Conservation (phyloP, 2,888 invertebrate species). For the Antheraea yamamai region DNA sequence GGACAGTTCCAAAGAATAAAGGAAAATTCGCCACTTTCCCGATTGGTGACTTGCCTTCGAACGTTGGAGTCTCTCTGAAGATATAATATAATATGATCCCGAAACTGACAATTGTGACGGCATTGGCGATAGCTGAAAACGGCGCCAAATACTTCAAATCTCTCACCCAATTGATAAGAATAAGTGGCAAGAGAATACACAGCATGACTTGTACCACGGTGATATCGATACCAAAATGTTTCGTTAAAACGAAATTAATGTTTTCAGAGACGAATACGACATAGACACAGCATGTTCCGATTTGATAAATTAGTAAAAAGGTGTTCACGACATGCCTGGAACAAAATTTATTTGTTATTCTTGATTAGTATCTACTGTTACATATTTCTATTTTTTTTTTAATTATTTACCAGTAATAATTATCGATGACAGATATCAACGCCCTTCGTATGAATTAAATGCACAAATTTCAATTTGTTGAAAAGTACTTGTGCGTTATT, state of each 20-base stretch:
- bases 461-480: too few species aligned
- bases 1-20: slow-evolving; percentile 96
- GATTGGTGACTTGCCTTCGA: slow-evolving; percentile 84
- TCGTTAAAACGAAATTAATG: slow-evolving; percentile 85
- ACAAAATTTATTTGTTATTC: slow-evolving; percentile 27
- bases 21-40: slow-evolving; percentile 88
- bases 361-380: neutral
- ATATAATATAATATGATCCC: slow-evolving; percentile 89
- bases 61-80: slow-evolving; percentile 86
- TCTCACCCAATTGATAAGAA: slow-evolving; percentile 86
- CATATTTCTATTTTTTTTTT: too few species aligned
- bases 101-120: slow-evolving; percentile 89
- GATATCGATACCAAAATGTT: slow-evolving; percentile 72
- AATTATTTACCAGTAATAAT: too few species aligned
- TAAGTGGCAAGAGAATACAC: slow-evolving; percentile 85
- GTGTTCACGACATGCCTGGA: slow-evolving; percentile 87
- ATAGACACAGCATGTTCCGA: slow-evolving; percentile 98
- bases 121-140: slow-evolving; percentile 91
- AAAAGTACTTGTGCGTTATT: too few species aligned
- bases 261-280: slow-evolving; percentile 96
- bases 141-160: slow-evolving; percentile 91
- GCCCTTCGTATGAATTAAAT: too few species aligned
- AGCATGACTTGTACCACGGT: slow-evolving; percentile 84
- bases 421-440: too few species aligned
- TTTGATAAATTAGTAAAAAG: slow-evolving; percentile 92